Percentiles rank a stretch among this genome's conserved stretches.
Conservation (phyloP, 2,888 invertebrate genomes). For the Drosophila imparisetae region DNA sequence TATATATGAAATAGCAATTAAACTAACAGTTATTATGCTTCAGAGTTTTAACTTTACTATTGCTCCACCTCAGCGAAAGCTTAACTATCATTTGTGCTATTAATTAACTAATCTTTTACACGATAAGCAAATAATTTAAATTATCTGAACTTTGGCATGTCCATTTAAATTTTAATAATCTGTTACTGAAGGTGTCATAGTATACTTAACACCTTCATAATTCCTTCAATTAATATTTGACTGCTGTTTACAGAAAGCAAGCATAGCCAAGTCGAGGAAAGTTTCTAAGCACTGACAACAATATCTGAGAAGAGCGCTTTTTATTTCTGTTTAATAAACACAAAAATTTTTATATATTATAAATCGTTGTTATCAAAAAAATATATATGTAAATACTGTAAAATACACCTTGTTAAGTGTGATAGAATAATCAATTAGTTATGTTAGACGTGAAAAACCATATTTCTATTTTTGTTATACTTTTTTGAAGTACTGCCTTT, state of each 20-base stretch:
- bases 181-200: no score
- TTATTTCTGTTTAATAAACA: background rate
- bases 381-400: background rate
- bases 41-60: background rate
- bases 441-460: background rate
- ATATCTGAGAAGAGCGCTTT: background rate
- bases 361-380: background rate
- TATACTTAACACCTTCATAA: no score
- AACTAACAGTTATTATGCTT: background rate
- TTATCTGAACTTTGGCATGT: rapidly evolving
- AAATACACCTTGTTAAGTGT: background rate
- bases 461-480: background rate
- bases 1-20: background rate
- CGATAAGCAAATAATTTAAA: background rate
- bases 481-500: background rate
- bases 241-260: background rate
- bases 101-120: background rate
- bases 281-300: background rate
- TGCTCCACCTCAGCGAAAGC: background rate
- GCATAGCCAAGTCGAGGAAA: background rate
- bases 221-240: background rate
- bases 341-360: background rate
- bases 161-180: background rate
- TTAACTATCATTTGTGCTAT: background rate
- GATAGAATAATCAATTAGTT: background rate